phyloP scores from a whole-genome alignment of 2,113 vertebrate species.

The Bostrychus sinensis region DNA sequence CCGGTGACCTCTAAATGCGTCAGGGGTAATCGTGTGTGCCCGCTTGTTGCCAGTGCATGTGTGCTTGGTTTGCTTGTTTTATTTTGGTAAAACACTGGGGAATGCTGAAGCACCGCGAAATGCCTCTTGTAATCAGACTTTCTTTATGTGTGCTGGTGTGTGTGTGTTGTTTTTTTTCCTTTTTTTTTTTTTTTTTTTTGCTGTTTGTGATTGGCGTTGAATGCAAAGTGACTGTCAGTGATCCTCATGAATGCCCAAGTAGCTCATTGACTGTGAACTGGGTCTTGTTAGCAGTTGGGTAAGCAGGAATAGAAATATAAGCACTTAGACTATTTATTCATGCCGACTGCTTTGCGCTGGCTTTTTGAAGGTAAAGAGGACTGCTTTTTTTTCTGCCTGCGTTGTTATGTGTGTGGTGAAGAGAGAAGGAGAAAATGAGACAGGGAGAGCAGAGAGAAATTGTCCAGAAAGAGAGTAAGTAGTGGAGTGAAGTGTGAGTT shows the following conservation, averaged over 20 bases:
- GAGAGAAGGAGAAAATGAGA: constrained; percentile 17
- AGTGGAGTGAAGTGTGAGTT: constrained; percentile 18
- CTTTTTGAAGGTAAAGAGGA: constrained; percentile 74
- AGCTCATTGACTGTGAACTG: constrained; percentile 83
- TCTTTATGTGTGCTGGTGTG: constrained; percentile 61
- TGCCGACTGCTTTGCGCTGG: constrained; percentile 67
- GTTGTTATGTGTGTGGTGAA: constrained; percentile 23
- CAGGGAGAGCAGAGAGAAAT: constrained; percentile 20
- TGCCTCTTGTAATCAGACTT: constrained; percentile 73
- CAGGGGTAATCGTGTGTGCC: constrained; percentile 72
- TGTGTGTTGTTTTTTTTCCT: constrained; percentile 20
- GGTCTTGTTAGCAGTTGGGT: constrained; percentile 82
- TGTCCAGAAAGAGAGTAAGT: constrained; percentile 31
- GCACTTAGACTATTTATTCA: constrained; percentile 80
- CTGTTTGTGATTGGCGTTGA: constrained; percentile 80
- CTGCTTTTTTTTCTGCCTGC: constrained; percentile 44
- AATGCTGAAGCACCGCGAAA: constrained; percentile 68
- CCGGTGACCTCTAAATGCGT: constrained; percentile 72
- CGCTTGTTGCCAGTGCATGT: too few relatives aligned
- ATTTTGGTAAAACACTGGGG: constrained; percentile 72
- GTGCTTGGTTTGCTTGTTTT: constrained; percentile 52
- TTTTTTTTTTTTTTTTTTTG: constrained; percentile 60
- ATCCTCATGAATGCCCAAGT: constrained; percentile 83
- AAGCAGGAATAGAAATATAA: constrained; percentile 81
- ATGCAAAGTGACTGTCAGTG: constrained; percentile 82